A percentile compares a stretch with the other conserved stretches of the same genome.
phyloP scores from a whole-genome alignment of 2,888 invertebrate genomes.

The Andrena flavipes region DNA sequence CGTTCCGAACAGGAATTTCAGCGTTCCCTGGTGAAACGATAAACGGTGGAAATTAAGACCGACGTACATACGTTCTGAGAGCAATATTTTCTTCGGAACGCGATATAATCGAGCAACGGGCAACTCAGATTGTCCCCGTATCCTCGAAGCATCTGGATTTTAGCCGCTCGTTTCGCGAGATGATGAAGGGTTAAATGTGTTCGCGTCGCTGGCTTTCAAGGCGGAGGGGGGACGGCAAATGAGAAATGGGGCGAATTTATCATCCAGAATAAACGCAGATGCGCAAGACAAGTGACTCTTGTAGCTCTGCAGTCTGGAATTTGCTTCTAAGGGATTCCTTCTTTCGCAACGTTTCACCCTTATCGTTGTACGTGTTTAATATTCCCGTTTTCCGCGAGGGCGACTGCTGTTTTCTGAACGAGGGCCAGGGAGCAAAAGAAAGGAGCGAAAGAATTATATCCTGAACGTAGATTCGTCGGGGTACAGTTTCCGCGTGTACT shows the following conservation, averaged over 20 bases:
- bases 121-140: not conserved
- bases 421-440: not conserved
- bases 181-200: slow-evolving; percentile 18
- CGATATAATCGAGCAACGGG: not conserved
- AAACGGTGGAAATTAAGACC: not conserved
- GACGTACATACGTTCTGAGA: too few species aligned
- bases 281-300: slow-evolving; percentile 40
- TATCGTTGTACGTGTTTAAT: not conserved
- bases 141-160: slow-evolving; percentile 11
- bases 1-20: not conserved
- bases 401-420: too few species aligned
- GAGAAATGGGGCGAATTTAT: slow-evolving; percentile 57
- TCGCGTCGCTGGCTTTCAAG: not conserved
- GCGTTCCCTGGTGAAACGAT: not conserved
- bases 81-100: too few species aligned
- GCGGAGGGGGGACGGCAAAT: slow-evolving; percentile 30
- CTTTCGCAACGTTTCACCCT: not conserved
- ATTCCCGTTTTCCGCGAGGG: not conserved
- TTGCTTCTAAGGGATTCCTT: slow-evolving; percentile 3
- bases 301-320: slow-evolving; percentile 28
- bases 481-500: not conserved
- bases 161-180: not conserved
- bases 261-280: slow-evolving; percentile 51
- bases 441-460: not conserved
- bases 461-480: not conserved